Conservation (phyloP, 1,140 invertebrate species). For the Penaeus chinensis region DNA sequence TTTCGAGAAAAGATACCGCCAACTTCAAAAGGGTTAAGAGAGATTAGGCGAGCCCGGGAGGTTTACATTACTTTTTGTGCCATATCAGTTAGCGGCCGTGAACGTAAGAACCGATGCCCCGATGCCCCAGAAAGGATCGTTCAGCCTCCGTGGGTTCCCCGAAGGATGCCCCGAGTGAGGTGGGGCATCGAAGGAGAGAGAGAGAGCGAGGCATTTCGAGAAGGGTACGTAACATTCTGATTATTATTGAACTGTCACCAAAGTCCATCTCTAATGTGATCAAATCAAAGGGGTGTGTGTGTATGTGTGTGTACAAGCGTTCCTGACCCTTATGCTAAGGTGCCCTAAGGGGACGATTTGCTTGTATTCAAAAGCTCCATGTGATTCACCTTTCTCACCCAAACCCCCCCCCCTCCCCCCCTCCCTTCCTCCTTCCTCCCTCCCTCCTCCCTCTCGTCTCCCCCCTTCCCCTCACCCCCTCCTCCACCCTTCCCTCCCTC, state of each 20-base stretch:
- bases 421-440: too few species aligned
- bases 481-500: too few species aligned
- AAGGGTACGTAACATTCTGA: neutral
- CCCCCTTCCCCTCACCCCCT: too few species aligned
- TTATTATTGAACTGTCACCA: conserved; percentile 37
- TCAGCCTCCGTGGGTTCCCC: neutral
- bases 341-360: neutral
- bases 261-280: conserved; percentile 44
- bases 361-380: neutral
- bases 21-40: conserved; percentile 43
- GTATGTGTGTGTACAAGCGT: neutral
- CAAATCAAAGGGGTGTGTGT: conserved; percentile 33
- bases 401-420: too few species aligned
- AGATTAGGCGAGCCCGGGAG: conserved; percentile 39
- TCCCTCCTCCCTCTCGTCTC: too few species aligned
- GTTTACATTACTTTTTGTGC: conserved; percentile 47
- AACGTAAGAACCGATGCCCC: neutral
- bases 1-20: conserved; percentile 44
- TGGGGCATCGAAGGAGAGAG: neutral
- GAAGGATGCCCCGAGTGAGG: neutral
- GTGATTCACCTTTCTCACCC: conserved; percentile 10
- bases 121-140: too few species aligned
- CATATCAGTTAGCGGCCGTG: conserved; percentile 44
- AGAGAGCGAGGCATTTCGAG: neutral
- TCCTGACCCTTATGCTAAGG: neutral